phyloP scores from a whole-genome alignment of 2,888 invertebrate species.

The Petrophora chlorosata region DNA sequence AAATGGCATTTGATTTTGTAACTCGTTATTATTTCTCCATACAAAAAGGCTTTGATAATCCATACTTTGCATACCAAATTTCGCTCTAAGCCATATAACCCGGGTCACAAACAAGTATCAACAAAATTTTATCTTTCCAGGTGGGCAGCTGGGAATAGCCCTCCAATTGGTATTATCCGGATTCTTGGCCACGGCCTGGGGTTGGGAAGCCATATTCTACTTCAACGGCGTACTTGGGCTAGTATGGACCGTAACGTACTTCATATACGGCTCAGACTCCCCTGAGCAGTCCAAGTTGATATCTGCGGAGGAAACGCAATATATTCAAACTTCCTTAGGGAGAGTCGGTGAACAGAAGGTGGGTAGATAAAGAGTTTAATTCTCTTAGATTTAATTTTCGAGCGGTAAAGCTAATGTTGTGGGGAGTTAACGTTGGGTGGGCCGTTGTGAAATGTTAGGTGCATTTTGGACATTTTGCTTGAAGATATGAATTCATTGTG shows the following conservation, averaged over 20 bases:
- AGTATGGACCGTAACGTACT: conserved; percentile 85
- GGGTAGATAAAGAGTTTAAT: conserved; percentile 42
- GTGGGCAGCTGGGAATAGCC: conserved; percentile 91
- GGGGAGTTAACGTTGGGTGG: too few relatives aligned
- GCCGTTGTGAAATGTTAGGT: too few relatives aligned
- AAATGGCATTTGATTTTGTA: too few relatives aligned
- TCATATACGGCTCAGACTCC: conserved; percentile 86
- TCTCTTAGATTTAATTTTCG: conserved; percentile 1
- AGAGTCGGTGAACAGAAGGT: conserved; percentile 67
- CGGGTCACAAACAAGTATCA: neutral
- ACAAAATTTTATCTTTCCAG: conserved; percentile 55
- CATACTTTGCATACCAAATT: too few relatives aligned
- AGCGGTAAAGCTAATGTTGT: conserved; percentile 2
- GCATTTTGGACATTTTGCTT: too few relatives aligned
- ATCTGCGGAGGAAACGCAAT: conserved; percentile 85
- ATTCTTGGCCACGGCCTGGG: conserved; percentile 85
- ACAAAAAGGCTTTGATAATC: too few relatives aligned
- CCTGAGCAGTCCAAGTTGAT: conserved; percentile 86
- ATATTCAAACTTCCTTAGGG: conserved; percentile 85
- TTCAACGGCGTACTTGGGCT: conserved; percentile 86
- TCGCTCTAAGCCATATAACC: too few relatives aligned
- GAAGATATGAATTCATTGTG: too few relatives aligned
- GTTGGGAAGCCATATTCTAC: conserved; percentile 92
- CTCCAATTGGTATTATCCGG: conserved; percentile 90
- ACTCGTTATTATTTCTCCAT: too few relatives aligned